Evolutionary conservation across 2,888 invertebrate genomes (phyloP), one percentile per base, ranked within the genome.

Genomic region (Spodoptera picta): DNA sequence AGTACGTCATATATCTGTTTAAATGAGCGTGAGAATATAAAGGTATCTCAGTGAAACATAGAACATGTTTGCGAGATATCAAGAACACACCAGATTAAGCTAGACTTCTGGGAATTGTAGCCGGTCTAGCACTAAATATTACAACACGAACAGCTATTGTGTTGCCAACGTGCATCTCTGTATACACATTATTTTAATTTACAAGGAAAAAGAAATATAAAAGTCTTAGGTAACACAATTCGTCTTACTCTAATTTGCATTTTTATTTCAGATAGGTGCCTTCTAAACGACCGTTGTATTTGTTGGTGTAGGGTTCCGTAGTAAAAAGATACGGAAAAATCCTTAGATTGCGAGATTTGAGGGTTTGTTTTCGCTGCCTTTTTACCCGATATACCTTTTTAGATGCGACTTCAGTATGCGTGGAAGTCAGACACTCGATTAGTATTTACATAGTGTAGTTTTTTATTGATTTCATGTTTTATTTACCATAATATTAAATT

Each of bases 101-200:
- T 60, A 68, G 70, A 73, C 78, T 74, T 68, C 48, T 43, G 80
- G 78, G 79, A 76, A 79, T 77, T 69, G 70, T 76, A 66, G 67
- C 70, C 64, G 53, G 69, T 61, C 52, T 69, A 67, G 66, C 63
- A 66, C 67, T 80, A 79, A 80, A 77, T 80, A 80, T 80, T 77
- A 73, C 75, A 77, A 68, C 62, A 73, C 62, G 68, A 64, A 66
- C 65, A 65, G 63, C 68, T 45, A 64, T 77, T 73, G 79, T 76
- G 66, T 63, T 71, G 23, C 66, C 45, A 53, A 73, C 71, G 55
- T 66, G 68, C 54, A 60, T 54, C 27, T 64, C 44, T 57, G 52
- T 63, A 50, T 53, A 65, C 52, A 50, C 57, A 64, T 70, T 70
- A 68, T 75, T 65, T 73, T 73, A 73, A 76, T 65, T 75, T 70